A percentile compares a stretch with the other conserved stretches of the same genome.
These are phyloP conservation scores for Scaeva pyrastri DNA, from an alignment of 2,888 invertebrate genomes.

Conservation along the genomic window DNA sequence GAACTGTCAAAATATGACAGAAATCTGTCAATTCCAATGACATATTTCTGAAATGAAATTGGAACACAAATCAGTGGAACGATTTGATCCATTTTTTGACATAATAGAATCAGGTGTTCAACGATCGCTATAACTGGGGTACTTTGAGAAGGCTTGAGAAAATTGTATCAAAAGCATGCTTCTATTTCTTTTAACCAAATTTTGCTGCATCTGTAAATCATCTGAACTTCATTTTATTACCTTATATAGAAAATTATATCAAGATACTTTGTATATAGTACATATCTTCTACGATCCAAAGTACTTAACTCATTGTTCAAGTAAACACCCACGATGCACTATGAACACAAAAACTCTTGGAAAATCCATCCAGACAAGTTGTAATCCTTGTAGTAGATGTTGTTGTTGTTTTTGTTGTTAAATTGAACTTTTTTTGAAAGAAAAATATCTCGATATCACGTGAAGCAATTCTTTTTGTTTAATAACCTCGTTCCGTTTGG, in stretches of 20 bases:
- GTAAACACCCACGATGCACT: conserved; percentile 63
- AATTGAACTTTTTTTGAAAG: conserved; percentile 5
- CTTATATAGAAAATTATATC: conserved; percentile 18
- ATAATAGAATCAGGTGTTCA: too few species aligned
- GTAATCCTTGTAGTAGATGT: not conserved
- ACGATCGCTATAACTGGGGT: too few species aligned
- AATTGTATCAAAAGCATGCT: too few species aligned
- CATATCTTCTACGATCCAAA: not conserved
- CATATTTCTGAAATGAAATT: too few species aligned
- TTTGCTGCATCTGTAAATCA: conserved; percentile 1
- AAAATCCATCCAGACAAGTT: conserved; percentile 3
- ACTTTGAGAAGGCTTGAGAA: too few species aligned
- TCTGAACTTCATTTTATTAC: not conserved
- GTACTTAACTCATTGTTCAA: conserved; percentile 28
- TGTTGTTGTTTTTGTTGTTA: not conserved
- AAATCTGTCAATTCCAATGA: too few species aligned
- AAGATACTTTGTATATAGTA: conserved; percentile 29
- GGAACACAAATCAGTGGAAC: too few species aligned
- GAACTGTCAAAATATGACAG: too few species aligned
- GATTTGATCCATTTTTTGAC: too few species aligned
- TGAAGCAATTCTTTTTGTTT: conserved; percentile 60
- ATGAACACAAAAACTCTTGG: not conserved
- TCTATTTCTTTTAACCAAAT: too few species aligned
- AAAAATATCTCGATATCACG: conserved; percentile 52
- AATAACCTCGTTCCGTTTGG: conserved; percentile 57